Evolutionary conservation across 2,113 vertebrate genomes (phyloP).

Genomic region (Glaucomys volans): DNA sequence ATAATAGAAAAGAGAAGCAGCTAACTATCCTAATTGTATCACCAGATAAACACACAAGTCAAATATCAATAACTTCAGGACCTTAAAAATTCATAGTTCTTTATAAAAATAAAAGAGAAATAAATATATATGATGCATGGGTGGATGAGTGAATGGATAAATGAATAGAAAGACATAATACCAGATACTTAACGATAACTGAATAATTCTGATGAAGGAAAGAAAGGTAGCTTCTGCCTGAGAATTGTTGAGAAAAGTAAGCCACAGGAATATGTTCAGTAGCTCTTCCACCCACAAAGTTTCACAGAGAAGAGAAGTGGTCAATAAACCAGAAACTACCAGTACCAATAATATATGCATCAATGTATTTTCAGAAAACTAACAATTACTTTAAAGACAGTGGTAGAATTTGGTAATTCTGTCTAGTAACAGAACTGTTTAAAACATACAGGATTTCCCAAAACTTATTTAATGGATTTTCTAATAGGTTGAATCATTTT

Average conservation of each 20-base stretch:
- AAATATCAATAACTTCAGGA: background rate
- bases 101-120: conserved; percentile 23
- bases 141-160: background rate
- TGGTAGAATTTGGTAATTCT: conserved; percentile 47
- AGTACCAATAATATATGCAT: background rate
- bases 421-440: background rate
- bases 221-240: conserved; percentile 21
- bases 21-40: background rate
- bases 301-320: conserved; percentile 24
- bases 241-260: conserved; percentile 10
- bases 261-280: background rate
- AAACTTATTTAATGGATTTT: background rate
- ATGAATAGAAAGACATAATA: background rate
- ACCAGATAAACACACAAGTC: background rate
- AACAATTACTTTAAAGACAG: background rate
- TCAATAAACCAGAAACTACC: background rate
- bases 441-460: conserved; percentile 31
- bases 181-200: background rate
- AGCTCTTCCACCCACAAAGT: background rate
- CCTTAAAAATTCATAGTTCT: background rate
- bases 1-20: background rate
- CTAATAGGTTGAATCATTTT: conserved; percentile 41
- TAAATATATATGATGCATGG: background rate
- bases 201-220: conserved; percentile 44
- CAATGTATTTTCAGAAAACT: background rate